Base-by-base conservation (phyloP, 2,888 invertebrate species). In the Cosmorhoe ocellata region DNA sequence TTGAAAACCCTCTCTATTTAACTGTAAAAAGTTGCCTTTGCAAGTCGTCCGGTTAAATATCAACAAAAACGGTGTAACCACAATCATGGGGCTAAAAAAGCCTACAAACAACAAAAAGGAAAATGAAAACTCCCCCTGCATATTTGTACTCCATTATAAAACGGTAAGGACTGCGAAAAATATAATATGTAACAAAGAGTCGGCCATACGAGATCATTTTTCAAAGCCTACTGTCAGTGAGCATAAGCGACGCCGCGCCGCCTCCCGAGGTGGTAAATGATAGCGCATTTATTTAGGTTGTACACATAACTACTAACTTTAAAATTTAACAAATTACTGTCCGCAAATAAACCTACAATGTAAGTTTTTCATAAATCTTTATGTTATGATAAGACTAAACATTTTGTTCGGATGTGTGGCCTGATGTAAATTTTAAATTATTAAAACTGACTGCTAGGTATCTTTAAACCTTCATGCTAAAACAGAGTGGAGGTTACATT, bases 131-230 rank as follows among this genome's bases (percentile, higher is more conserved):
- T 18, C 32, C 10, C 24, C 18, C 41, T 40, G 48, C 34, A 50
- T 47, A 58, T 47, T 54, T 38, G 47, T 42, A 48, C 52, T 55
- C 45, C 30, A 54, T 51, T 51, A 48, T 41, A 54, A 55, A 50
- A 44, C 22, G 22, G 38, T 37, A 31, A 24, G 27, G 41, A 36
- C 48, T 31, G 48, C 42, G 55, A 56, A 59, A 53, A 47, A 45
- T 42, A 51, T 18, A 18, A 37, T 38, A 41, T 38, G 42, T 48
- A 45, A 30, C 38, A 30, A 38, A 11, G n/a, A 22, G 18, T 3
- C 24, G 10, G 39, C 33, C 11, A 34, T 22, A 40, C n/a, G 40
- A 34, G 4, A 8, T 33, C 8, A 5, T 8, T 32, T 18, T 26
- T 8, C 7, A 4, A 40, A 28, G 22, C 5, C 34, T 6, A 40